These are phyloP conservation scores for Palythoa heliodiscus DNA, from an alignment of 92 coral and sea anemone species.

Conservation along the genomic window DNA sequence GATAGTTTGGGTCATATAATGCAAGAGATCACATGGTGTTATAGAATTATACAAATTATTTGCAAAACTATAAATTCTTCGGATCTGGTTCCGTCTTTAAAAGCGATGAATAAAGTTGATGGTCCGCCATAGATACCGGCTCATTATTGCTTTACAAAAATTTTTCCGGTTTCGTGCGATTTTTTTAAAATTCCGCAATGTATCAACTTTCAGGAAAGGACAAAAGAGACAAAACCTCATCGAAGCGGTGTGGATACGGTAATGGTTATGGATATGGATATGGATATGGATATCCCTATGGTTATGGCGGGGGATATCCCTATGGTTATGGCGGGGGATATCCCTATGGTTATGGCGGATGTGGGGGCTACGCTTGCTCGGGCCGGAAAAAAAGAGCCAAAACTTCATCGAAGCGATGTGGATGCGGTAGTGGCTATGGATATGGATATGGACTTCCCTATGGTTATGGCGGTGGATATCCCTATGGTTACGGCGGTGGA, in stretches of 20 bases:
- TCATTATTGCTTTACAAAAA: too few species aligned
- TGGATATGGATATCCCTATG: background rate
- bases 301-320: conserved; percentile 5
- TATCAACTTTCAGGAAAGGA: background rate
- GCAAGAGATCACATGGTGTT: too few species aligned
- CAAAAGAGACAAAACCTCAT: background rate
- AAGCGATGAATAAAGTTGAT: too few species aligned
- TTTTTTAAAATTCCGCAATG: background rate
- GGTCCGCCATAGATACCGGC: too few species aligned
- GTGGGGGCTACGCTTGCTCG: too few species aligned
- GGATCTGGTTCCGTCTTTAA: too few species aligned
- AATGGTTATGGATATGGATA: background rate
- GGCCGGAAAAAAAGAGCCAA: background rate
- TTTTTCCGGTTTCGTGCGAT: background rate
- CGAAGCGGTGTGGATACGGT: background rate
- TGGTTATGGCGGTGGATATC: conserved; percentile 6
- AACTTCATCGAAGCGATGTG: background rate
- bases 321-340: background rate
- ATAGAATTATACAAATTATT: too few species aligned
- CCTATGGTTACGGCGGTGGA: background rate
- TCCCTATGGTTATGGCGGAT: background rate
- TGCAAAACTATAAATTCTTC: too few species aligned
- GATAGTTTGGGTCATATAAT: too few species aligned
- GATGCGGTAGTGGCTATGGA: background rate
- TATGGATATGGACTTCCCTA: background rate